phyloP scores from a whole-genome alignment of 2,113 vertebrate species.

The Saccopteryx bilineata region DNA sequence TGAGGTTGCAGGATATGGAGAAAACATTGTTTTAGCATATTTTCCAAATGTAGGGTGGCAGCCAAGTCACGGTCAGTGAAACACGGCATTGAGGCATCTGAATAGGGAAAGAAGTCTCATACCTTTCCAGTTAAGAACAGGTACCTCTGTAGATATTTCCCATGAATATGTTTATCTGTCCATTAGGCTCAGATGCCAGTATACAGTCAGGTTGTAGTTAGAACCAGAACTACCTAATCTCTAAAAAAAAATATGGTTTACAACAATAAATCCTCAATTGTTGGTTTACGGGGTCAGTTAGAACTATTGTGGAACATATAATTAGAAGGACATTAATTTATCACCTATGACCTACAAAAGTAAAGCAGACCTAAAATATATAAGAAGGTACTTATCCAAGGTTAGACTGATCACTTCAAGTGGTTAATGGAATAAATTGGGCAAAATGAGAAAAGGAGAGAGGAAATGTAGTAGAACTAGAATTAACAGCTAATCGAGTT shows the following conservation, averaged over 20 bases:
- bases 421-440: background rate
- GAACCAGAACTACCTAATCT: slow-evolving; percentile 28
- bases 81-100: background rate
- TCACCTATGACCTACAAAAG: background rate
- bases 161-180: slow-evolving; percentile 10
- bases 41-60: background rate
- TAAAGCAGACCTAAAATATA: background rate
- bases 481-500: slow-evolving; percentile 48
- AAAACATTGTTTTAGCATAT: background rate
- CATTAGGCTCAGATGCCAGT: slow-evolving; percentile 41
- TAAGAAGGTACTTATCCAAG: background rate
- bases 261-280: background rate
- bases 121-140: slow-evolving; percentile 13
- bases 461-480: background rate
- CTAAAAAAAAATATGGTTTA: slow-evolving; percentile 13
- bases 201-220: slow-evolving; percentile 56
- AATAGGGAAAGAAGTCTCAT: background rate
- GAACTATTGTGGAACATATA: background rate
- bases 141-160: background rate
- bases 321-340: background rate
- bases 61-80: background rate
- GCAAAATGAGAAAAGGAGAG: background rate
- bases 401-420: background rate
- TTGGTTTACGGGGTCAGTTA: background rate
- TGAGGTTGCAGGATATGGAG: background rate